Conservation (phyloP, 2,113 vertebrate species). For the Melierax canorus region DNA sequence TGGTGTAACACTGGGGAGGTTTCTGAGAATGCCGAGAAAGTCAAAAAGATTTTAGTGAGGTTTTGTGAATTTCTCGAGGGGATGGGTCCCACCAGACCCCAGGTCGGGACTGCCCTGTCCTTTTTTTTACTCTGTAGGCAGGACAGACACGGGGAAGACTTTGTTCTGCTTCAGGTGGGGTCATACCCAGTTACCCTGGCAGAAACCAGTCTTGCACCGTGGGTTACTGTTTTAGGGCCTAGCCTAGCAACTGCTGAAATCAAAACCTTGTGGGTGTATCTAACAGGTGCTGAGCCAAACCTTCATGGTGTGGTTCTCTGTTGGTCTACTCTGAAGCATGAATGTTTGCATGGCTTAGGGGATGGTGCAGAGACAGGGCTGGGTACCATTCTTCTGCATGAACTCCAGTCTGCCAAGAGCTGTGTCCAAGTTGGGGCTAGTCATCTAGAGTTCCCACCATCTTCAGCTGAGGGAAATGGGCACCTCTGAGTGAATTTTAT, state of each 20-base stretch:
- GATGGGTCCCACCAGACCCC: neutral
- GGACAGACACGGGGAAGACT: neutral
- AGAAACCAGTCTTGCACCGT: neutral
- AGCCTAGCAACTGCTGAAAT: neutral
- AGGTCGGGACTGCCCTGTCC: neutral
- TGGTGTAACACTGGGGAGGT: rapidly evolving
- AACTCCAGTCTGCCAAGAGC: neutral
- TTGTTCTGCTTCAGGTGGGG: neutral
- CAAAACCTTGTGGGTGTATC: neutral
- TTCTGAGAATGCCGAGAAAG: neutral
- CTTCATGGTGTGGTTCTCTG: neutral
- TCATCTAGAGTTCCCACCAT: neutral
- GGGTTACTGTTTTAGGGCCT: neutral
- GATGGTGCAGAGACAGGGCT: neutral
- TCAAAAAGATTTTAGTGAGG: neutral
- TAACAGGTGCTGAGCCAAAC: neutral
- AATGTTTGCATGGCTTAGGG: neutral
- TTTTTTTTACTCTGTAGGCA: neutral
- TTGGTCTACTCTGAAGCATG: neutral
- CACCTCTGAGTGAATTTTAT: neutral
- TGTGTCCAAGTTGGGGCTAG: neutral
- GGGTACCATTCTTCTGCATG: neutral
- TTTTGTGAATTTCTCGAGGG: neutral
- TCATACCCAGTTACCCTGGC: neutral
- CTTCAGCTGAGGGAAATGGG: neutral